Percentiles rank a stretch among this genome's conserved stretches.
These are phyloP conservation scores for Charina bottae DNA, from an alignment of 2,113 vertebrate species.

Conservation along the genomic window DNA sequence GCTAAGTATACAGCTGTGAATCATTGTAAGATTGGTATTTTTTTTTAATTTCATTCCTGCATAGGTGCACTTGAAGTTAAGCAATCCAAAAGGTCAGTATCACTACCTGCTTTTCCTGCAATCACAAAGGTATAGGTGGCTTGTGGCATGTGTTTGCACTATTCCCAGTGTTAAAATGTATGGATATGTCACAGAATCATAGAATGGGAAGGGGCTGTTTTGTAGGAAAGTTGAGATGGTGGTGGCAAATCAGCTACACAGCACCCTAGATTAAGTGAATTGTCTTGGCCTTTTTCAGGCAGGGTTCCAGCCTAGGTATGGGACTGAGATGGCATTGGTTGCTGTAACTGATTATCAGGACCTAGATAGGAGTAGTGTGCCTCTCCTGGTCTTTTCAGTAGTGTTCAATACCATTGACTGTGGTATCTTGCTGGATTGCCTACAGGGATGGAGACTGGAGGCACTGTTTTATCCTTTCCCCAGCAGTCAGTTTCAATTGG, in stretches of 20 bases:
- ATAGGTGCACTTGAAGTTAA: background rate
- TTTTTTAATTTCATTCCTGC: background rate
- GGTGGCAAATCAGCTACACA: background rate
- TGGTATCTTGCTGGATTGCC: background rate
- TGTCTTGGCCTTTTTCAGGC: background rate
- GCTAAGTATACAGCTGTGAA: background rate
- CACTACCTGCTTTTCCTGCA: background rate
- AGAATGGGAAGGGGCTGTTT: background rate
- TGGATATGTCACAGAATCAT: background rate
- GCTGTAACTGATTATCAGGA: background rate
- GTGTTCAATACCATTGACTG: background rate
- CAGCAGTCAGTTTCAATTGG: background rate
- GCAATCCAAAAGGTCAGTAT: background rate
- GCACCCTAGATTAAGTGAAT: background rate
- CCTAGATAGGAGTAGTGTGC: background rate
- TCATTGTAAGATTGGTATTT: background rate
- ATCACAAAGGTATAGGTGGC: background rate
- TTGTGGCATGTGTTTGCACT: background rate
- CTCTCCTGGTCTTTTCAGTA: background rate
- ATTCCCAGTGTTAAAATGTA: background rate
- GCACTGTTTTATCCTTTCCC: background rate
- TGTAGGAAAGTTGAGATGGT: background rate
- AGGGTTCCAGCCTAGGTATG: background rate
- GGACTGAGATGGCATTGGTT: background rate
- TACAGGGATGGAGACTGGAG: background rate